A percentile compares a stretch with the other conserved stretches of the same genome.
These are phyloP conservation scores for Strigops habroptila DNA, from an alignment of 2,113 vertebrate genomes.

Conservation along the genomic window DNA sequence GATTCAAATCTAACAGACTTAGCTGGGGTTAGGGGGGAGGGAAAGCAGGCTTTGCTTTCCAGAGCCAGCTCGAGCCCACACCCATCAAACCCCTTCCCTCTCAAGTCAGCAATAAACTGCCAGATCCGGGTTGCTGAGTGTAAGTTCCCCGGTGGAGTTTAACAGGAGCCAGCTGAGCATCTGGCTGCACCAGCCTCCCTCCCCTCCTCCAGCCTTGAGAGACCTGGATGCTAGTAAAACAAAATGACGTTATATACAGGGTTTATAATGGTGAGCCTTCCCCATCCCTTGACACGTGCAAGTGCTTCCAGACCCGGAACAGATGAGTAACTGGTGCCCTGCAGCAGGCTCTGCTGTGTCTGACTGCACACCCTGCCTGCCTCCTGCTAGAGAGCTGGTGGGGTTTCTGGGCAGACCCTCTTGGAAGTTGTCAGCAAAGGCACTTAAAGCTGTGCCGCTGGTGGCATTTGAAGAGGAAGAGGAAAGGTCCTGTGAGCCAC, in stretches of 20 bases:
- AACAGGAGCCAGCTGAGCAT: conserved; percentile 35
- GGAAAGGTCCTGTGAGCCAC: rapidly evolving
- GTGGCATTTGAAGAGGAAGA: not conserved
- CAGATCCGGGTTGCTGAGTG: not conserved
- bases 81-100: not conserved
- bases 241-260: not conserved
- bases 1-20: not conserved
- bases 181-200: not conserved
- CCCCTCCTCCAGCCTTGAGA: not conserved
- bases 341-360: not conserved
- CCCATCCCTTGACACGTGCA: not conserved
- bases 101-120: conserved; percentile 8
- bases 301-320: not conserved
- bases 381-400: not conserved
- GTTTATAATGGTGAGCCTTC: not conserved
- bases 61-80: not conserved
- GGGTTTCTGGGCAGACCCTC: not conserved
- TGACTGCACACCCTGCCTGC: not conserved
- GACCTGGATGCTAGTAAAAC: not conserved
- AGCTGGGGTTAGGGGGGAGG: not conserved
- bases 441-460: not conserved
- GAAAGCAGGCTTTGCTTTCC: not conserved
- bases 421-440: not conserved
- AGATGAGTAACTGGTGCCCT: not conserved
- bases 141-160: not conserved